Percentiles rank a stretch among this genome's conserved stretches.
Evolutionary conservation across 1,140 invertebrate genomes (phyloP).

Genomic region (Platorchestia sp.): DNA sequence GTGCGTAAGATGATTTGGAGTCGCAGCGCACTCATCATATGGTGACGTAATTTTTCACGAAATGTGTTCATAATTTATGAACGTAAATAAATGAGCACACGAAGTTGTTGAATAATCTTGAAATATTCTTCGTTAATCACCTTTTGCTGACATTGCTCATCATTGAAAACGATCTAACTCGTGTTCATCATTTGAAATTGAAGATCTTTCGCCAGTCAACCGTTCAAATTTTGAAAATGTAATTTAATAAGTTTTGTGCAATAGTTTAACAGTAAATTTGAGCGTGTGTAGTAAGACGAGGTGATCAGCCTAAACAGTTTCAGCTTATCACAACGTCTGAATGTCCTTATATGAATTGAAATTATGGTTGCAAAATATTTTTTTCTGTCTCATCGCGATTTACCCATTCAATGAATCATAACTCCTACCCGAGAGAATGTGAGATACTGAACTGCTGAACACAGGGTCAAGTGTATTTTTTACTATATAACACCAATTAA

Average conservation of each 20-base stretch:
- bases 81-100: not conserved
- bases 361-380: too few species aligned
- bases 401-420: too few species aligned
- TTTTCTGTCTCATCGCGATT: too few species aligned
- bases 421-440: too few species aligned
- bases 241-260: not conserved
- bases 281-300: not conserved
- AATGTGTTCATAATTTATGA: not conserved
- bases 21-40: not conserved
- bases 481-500: too few species aligned
- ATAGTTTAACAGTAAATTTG: not conserved
- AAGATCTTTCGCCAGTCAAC: not conserved
- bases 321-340: too few species aligned
- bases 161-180: not conserved
- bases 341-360: too few species aligned
- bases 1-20: not conserved
- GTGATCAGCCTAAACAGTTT: too few species aligned
- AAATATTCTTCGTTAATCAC: not conserved
- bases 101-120: not conserved
- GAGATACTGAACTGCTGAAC: too few species aligned
- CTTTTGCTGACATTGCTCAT: not conserved
- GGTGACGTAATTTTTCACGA: not conserved
- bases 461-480: too few species aligned
- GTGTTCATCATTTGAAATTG: not conserved
- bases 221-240: not conserved